Conservation (phyloP, 2,113 vertebrate species). For the Tyto alba region DNA sequence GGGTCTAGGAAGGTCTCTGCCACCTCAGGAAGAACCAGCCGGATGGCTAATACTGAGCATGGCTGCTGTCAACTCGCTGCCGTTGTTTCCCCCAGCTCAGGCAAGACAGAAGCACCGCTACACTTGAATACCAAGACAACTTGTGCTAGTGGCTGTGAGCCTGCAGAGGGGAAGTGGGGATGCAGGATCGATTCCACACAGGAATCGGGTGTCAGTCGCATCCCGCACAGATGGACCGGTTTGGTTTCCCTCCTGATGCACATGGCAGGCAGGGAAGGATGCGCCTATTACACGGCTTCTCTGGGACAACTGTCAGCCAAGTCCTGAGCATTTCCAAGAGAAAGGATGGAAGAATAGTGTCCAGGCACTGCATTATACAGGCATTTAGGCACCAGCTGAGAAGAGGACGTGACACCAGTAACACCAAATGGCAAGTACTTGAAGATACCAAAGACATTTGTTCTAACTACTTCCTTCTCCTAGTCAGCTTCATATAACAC, state of each 20-base stretch:
- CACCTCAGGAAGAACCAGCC: background rate
- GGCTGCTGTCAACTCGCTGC: background rate
- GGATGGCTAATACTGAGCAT: background rate
- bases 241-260: background rate
- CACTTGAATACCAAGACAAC: background rate
- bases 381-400: background rate
- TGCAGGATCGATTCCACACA: accelerated
- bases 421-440: background rate
- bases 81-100: background rate
- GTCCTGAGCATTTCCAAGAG: background rate
- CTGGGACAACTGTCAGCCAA: background rate
- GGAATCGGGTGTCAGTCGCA: background rate
- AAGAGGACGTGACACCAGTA: background rate
- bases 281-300: background rate
- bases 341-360: background rate
- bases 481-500: background rate
- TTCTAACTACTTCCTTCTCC: background rate
- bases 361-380: background rate
- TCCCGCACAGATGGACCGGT: background rate
- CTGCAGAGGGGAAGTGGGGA: background rate
- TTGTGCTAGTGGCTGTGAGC: background rate
- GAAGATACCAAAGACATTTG: background rate
- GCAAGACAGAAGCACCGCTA: background rate
- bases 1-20: background rate
- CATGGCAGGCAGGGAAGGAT: background rate